phyloP scores from a whole-genome alignment of 2,888 invertebrate species.

The Drosophila fungiperda region DNA sequence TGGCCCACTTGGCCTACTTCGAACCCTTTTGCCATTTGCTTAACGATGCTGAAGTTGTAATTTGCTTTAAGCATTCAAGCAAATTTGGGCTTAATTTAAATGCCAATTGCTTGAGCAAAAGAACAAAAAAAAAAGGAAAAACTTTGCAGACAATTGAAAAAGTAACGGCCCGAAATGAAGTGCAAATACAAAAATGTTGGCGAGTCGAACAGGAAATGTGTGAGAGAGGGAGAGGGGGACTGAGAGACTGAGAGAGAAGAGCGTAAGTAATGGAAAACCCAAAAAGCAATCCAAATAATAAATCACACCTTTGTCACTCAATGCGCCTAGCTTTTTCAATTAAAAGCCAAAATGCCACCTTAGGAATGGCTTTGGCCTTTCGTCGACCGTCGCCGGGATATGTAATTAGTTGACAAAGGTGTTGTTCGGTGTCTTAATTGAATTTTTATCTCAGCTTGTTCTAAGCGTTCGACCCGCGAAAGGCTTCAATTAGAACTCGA shows the following conservation, averaged over 20 bases:
- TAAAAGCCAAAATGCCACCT: slow-evolving; percentile 64
- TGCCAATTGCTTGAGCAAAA: slow-evolving; percentile 37
- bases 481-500: slow-evolving; percentile 39
- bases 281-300: slow-evolving; percentile 72
- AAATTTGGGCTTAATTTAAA: slow-evolving; percentile 64
- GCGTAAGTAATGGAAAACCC: slow-evolving; percentile 20
- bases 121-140: slow-evolving; percentile 22
- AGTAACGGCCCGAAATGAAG: slow-evolving; percentile 50
- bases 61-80: slow-evolving; percentile 38
- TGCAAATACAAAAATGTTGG: slow-evolving; percentile 46
- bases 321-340: slow-evolving; percentile 65
- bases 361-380: slow-evolving; percentile 68
- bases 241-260: neutral
- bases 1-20: slow-evolving; percentile 18
- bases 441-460: slow-evolving; percentile 73
- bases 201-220: slow-evolving; percentile 16
- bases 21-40: slow-evolving; percentile 38
- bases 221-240: neutral
- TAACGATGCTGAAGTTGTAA: slow-evolving; percentile 45
- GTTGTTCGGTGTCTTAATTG: slow-evolving; percentile 67
- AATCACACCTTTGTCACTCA: slow-evolving; percentile 78
- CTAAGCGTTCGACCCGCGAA: slow-evolving; percentile 34
- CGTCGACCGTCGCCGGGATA: slow-evolving; percentile 58
- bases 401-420: slow-evolving; percentile 80
- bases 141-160: slow-evolving; percentile 61